Evolutionary conservation across 2,888 invertebrate genomes (phyloP).

Genomic region (Muschampia plurimacula): DNA sequence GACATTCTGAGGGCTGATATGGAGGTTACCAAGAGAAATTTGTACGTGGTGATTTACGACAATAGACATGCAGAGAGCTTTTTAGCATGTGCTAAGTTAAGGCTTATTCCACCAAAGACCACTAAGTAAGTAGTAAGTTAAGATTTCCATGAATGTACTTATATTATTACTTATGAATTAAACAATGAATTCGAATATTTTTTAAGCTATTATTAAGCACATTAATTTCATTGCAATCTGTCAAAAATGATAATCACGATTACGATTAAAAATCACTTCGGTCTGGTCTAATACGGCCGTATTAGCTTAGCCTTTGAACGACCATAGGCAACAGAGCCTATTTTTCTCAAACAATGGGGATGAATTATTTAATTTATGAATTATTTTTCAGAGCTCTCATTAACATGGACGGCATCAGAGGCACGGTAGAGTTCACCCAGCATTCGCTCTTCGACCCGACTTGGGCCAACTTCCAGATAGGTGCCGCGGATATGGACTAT

Average conservation of each 20-base stretch:
- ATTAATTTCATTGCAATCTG: neutral
- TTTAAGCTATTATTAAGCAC: neutral
- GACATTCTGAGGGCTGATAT: constrained; percentile 90
- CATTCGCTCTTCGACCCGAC: constrained; percentile 94
- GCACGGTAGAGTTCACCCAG: constrained; percentile 91
- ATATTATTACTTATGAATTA: too few species aligned
- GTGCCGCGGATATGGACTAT: constrained; percentile 87
- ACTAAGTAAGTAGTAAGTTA: constrained; percentile 88
- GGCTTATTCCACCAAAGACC: constrained; percentile 87
- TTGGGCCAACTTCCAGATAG: constrained; percentile 90
- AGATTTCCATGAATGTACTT: neutral
- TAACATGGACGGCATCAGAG: constrained; percentile 92
- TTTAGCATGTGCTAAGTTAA: constrained; percentile 93
- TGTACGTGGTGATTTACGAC: constrained; percentile 94
- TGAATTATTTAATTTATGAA: too few species aligned
- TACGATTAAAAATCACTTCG: neutral
- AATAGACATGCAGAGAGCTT: constrained; percentile 90
- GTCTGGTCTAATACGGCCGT: neutral
- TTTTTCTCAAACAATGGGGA: too few species aligned
- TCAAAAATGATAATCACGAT: neutral
- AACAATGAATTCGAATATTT: neutral
- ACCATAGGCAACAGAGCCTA: too few species aligned
- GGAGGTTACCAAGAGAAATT: constrained; percentile 89
- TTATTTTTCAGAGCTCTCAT: constrained; percentile 86
- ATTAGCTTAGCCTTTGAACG: too few species aligned